Percentiles rank a stretch among this genome's conserved stretches.
Evolutionary conservation across 2,888 invertebrate species (phyloP).

Genomic region (Crematogaster levior): DNA sequence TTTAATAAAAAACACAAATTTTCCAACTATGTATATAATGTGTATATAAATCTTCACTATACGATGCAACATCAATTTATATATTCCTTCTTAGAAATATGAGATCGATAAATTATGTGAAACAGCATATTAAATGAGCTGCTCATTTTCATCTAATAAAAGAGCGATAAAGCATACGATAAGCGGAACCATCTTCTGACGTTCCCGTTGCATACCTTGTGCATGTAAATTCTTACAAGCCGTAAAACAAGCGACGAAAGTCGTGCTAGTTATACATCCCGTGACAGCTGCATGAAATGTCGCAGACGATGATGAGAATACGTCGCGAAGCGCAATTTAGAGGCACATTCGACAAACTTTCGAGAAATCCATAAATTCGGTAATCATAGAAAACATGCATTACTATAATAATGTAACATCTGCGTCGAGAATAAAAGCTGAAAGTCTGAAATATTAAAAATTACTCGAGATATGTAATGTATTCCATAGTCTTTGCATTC

Average conservation of each 20-base stretch:
- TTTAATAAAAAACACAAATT: too few relatives aligned
- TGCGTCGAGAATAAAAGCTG: not conserved
- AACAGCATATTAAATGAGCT: not conserved
- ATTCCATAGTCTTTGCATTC: not conserved
- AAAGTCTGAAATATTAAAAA: not conserved
- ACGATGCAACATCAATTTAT: not conserved
- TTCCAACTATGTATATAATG: too few relatives aligned
- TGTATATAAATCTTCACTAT: too few relatives aligned
- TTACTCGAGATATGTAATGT: not conserved
- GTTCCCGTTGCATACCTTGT: not conserved
- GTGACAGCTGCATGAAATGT: slow-evolving; percentile 42
- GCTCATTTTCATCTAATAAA: not conserved
- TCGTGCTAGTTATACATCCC: slow-evolving; percentile 1
- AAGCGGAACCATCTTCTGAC: not conserved
- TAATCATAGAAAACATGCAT: not conserved
- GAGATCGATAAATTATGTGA: not conserved
- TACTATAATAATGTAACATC: not conserved
- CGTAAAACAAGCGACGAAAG: slow-evolving; percentile 32
- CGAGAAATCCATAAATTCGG: slow-evolving; percentile 55
- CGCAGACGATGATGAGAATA: slow-evolving; percentile 44
- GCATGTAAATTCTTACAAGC: slow-evolving; percentile 36
- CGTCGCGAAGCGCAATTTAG: slow-evolving; percentile 16
- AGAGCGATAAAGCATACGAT: slow-evolving; percentile 3
- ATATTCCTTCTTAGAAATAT: not conserved
- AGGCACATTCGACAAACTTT: slow-evolving; percentile 20